Conservation (phyloP, 2,113 vertebrate genomes). For the Mellivora capensis region DNA sequence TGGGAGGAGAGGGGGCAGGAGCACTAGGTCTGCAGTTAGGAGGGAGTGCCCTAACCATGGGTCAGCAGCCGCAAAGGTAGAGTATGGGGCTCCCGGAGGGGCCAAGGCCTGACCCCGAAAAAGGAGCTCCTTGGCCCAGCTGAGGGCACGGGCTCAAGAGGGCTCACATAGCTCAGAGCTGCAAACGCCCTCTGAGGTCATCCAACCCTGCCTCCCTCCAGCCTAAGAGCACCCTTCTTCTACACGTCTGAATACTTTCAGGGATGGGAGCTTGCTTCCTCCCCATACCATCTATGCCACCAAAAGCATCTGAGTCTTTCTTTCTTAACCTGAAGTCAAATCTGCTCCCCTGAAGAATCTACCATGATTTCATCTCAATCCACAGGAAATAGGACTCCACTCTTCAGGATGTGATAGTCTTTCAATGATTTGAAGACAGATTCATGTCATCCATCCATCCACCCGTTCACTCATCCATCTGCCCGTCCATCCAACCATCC, state of each 20-base stretch:
- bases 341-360: neutral
- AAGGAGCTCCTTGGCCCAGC: neutral
- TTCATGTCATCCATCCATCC: neutral
- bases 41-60: fast-evolving
- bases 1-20: neutral
- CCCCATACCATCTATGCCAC: neutral
- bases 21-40: neutral
- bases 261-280: neutral
- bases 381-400: neutral
- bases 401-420: neutral
- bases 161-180: neutral
- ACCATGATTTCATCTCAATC: neutral
- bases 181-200: neutral
- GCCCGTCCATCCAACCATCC: neutral
- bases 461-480: too few relatives aligned
- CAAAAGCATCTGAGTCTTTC: neutral
- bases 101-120: neutral
- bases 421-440: neutral
- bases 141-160: neutral
- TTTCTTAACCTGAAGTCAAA: neutral
- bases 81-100: neutral
- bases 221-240: neutral
- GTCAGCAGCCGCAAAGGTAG: neutral
- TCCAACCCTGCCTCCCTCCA: fast-evolving
- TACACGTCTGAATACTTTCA: neutral